Conservation (phyloP, 2,797 vertebrate genomes). For the Darevskia nairensis region DNA sequence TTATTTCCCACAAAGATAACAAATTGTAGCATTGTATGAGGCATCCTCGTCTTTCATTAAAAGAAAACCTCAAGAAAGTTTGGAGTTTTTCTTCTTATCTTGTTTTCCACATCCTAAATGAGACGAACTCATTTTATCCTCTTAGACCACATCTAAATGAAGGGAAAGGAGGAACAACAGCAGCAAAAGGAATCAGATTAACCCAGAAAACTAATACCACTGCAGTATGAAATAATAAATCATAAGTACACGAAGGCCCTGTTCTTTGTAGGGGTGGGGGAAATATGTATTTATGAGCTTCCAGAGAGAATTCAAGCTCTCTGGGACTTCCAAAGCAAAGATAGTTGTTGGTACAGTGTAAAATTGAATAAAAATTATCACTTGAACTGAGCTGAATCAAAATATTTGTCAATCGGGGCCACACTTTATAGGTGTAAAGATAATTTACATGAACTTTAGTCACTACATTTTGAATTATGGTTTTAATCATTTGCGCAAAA, state of each 20-base stretch:
- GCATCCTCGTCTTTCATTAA: constrained; percentile 23
- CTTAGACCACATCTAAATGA: constrained; percentile 51
- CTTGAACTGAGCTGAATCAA: constrained; percentile 8
- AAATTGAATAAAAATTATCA: background rate
- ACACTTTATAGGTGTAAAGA: constrained; percentile 11
- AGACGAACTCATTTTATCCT: constrained; percentile 39
- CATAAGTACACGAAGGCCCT: background rate
- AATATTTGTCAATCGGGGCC: constrained; percentile 6
- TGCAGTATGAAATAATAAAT: constrained; percentile 45
- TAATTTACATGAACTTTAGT: constrained; percentile 9
- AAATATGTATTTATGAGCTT: constrained; percentile 44
- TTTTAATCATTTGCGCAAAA: background rate
- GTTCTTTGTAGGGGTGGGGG: background rate
- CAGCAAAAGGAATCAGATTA: constrained; percentile 41
- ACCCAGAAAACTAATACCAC: constrained; percentile 57
- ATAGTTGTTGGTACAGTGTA: background rate
- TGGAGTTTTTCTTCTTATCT: constrained; percentile 31
- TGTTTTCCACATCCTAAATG: constrained; percentile 46
- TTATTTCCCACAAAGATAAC: constrained; percentile 25
- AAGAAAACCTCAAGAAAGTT: constrained; percentile 13
- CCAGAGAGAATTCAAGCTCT: constrained; percentile 31
- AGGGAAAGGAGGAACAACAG: background rate
- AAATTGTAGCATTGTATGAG: constrained; percentile 18
- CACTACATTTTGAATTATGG: constrained; percentile 1
- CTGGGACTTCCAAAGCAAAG: background rate